phyloP scores from a whole-genome alignment of 2,113 vertebrate genomes.

The Dascyllus trimaculatus region DNA sequence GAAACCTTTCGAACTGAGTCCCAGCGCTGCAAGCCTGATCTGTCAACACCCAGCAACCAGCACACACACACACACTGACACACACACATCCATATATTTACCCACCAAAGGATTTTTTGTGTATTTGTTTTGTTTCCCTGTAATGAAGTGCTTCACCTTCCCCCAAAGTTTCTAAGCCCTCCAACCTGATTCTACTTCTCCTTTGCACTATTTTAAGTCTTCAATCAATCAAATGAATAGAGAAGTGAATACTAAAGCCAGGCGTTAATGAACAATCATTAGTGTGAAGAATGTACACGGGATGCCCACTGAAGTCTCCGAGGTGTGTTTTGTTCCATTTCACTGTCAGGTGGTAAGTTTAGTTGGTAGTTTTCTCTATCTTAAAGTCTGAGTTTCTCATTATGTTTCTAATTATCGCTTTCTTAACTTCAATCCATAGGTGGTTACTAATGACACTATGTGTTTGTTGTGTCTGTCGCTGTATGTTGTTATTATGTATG shows the following conservation, averaged over 20 bases:
- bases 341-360: not conserved
- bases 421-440: not conserved
- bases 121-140: not conserved
- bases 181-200: not conserved
- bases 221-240: not conserved
- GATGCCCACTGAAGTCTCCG: not conserved
- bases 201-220: conserved; percentile 17
- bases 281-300: not conserved
- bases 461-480: conserved; percentile 21
- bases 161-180: not conserved
- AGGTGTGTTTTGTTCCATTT: not conserved
- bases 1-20: conserved; percentile 39
- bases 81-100: not conserved
- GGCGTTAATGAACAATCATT: conserved; percentile 21
- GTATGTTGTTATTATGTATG: too few relatives aligned
- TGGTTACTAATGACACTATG: not conserved
- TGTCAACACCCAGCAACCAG: conserved; percentile 42
- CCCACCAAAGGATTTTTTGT: conserved; percentile 13
- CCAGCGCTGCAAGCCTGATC: conserved; percentile 32
- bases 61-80: conserved; percentile 11
- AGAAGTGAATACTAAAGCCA: not conserved
- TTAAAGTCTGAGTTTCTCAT: not conserved
- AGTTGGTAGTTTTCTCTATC: not conserved
- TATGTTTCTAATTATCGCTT: not conserved
- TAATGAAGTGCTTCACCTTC: not conserved